Evolutionary conservation across 2,113 vertebrate species (phyloP).

Genomic region (Malurus cyaneus): DNA sequence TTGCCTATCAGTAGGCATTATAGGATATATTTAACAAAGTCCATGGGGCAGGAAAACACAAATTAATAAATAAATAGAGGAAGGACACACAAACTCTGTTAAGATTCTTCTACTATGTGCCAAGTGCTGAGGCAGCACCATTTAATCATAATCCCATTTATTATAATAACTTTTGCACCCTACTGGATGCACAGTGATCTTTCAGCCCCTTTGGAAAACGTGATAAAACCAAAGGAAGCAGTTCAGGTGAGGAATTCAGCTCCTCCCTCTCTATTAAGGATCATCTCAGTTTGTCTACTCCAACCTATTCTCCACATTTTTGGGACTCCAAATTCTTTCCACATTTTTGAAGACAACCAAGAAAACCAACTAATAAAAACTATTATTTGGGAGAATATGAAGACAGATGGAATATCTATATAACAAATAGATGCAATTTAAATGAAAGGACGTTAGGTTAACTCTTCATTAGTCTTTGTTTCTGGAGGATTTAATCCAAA

Average conservation of each 20-base stretch:
- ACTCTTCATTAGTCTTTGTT: neutral
- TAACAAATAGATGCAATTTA: neutral
- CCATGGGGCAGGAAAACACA: neutral
- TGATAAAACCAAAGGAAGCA: neutral
- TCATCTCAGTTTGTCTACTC: neutral
- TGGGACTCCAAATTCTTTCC: no score
- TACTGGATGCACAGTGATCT: neutral
- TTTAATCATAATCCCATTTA: constrained; percentile 2
- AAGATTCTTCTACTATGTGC: neutral
- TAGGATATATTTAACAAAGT: neutral
- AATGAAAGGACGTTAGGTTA: neutral
- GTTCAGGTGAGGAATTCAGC: neutral
- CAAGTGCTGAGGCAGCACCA: neutral
- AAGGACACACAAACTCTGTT: neutral
- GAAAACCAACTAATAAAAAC: neutral
- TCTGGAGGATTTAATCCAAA: neutral
- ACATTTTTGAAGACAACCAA: neutral
- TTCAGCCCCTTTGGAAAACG: neutral
- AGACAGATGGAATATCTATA: neutral
- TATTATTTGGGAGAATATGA: neutral
- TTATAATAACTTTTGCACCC: neutral
- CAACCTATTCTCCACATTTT: no score
- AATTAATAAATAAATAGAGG: neutral
- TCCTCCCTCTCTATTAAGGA: neutral
- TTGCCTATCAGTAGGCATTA: neutral